These are phyloP conservation scores for Gymnocypris eckloni DNA, from an alignment of 2,797 vertebrate genomes.

Conservation along the genomic window DNA sequence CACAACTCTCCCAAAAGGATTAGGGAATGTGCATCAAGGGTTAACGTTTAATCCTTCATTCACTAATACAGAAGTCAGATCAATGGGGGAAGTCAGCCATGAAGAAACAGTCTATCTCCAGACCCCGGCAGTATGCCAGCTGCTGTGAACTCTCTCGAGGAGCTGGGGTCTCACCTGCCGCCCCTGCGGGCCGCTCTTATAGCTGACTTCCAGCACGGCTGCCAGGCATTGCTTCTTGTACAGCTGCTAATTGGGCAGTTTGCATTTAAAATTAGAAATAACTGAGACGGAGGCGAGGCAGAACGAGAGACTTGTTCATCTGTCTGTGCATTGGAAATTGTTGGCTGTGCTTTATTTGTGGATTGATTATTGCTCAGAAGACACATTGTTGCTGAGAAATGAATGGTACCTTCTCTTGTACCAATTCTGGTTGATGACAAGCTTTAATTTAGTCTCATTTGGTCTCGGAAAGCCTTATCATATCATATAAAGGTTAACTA, in stretches of 20 bases:
- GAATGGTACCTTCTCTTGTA: background rate
- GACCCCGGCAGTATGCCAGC: constrained; percentile 45
- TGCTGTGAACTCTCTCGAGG: constrained; percentile 34
- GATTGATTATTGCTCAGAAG: constrained; percentile 19
- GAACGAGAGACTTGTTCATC: constrained; percentile 4
- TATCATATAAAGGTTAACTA: constrained; percentile 49
- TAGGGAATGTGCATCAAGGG: constrained; percentile 66
- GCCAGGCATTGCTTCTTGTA: background rate
- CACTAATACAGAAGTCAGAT: constrained; percentile 63
- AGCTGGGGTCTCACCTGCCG: constrained; percentile 9
- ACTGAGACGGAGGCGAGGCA: background rate
- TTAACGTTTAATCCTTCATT: constrained; percentile 72
- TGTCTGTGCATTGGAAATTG: background rate
- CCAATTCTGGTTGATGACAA: background rate
- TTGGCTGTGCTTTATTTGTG: constrained; percentile 18
- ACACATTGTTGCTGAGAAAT: constrained; percentile 7
- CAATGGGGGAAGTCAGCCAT: constrained; percentile 74
- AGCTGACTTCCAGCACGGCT: background rate
- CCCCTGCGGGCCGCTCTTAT: background rate
- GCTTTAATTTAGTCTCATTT: constrained; percentile 18
- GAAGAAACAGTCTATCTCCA: constrained; percentile 48
- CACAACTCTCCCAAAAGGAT: background rate
- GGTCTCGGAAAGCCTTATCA: background rate
- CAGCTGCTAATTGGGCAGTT: constrained; percentile 14
- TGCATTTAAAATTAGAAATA: constrained; percentile 4